Evolutionary conservation across 2,113 vertebrate species (phyloP), one percentile per base, ranked within the genome.

Genomic region (Leptodactylus fuscus): DNA sequence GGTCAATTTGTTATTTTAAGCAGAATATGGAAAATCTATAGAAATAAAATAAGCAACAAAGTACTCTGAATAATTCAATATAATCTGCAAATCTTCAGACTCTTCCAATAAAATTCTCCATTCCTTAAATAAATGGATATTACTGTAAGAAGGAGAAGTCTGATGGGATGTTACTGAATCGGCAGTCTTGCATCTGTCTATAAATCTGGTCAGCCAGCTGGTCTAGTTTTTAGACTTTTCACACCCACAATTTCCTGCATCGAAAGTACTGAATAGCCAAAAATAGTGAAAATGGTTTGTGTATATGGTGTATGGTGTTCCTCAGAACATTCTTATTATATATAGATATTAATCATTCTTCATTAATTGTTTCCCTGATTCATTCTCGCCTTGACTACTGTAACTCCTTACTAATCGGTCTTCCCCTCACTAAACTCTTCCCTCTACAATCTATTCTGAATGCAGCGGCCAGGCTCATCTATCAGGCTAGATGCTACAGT

Each of bases 141-240:
- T 77, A 5, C 83, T 78, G 44, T 12, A 49, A 10, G 27, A 7
- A 27, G 16, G 27, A 32, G 73, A 67, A 69, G 49, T 15, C 38
- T 24, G 82, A 67, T 46, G 3, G 73, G n/a, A 20, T 36, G 27
- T 67, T 76, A 58, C 65, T 75, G n/a, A 62, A 51, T 67, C n/a
- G 38, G n/a, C 22, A 38, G 38, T 9, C 18, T 24, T 78, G 16
- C 83, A 85, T 85, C 74, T 85, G 83, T 48, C 74, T 1, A 38
- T n/a, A 78, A 67, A 85, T 69, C 83, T 85, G 82, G 36, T 44
- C 20, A 76, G 44, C 36, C 71, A 83, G 34, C 71, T 83, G 83
- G 73, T 34, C 27, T 4, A 34, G 55, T 34, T 29, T n/a, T 22
- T 5, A 16, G 58, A 18, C 51, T 24, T 49, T 77, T 78, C 65